Percentiles rank a stretch among this genome's conserved stretches.
Evolutionary conservation across 2,113 vertebrate genomes (phyloP).

Genomic region (Silurus meridionalis): DNA sequence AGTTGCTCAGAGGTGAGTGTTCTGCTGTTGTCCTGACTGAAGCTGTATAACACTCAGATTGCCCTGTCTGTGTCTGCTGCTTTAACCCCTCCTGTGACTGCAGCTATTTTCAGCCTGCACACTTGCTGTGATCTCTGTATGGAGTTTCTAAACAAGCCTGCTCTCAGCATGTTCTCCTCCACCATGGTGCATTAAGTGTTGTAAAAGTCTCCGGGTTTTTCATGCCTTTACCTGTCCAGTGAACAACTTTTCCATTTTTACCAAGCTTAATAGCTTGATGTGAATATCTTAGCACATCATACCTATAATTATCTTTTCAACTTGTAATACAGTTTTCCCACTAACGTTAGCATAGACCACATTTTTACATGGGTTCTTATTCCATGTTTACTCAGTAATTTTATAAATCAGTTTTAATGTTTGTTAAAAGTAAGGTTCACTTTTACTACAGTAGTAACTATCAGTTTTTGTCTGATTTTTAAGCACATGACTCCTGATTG

Average conservation of each 20-base stretch:
- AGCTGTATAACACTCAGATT: slow-evolving; percentile 17
- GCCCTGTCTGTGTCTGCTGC: slow-evolving; percentile 35
- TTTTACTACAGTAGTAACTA: not conserved
- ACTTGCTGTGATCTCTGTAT: slow-evolving; percentile 46
- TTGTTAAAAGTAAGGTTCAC: not conserved
- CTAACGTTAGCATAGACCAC: not conserved
- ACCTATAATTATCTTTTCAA: not conserved
- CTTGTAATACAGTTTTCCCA: not conserved
- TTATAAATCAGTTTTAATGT: not conserved
- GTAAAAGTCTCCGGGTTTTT: slow-evolving; percentile 3
- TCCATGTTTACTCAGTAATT: not conserved
- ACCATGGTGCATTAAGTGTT: not conserved
- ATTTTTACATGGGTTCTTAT: not conserved
- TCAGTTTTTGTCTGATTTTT: not conserved
- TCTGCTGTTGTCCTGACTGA: slow-evolving; percentile 23
- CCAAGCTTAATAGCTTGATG: not conserved
- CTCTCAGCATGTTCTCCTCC: slow-evolving; percentile 28
- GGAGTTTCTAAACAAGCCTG: slow-evolving; percentile 45
- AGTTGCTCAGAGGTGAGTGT: slow-evolving; percentile 33
- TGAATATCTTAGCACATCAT: not conserved
- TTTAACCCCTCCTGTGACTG: slow-evolving; percentile 49
- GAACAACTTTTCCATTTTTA: not conserved
- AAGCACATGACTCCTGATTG: not conserved
- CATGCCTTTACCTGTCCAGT: not conserved
- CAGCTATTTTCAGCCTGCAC: slow-evolving; percentile 51